Conservation (phyloP, 2,113 vertebrate species). For the Trachemys scripta region DNA sequence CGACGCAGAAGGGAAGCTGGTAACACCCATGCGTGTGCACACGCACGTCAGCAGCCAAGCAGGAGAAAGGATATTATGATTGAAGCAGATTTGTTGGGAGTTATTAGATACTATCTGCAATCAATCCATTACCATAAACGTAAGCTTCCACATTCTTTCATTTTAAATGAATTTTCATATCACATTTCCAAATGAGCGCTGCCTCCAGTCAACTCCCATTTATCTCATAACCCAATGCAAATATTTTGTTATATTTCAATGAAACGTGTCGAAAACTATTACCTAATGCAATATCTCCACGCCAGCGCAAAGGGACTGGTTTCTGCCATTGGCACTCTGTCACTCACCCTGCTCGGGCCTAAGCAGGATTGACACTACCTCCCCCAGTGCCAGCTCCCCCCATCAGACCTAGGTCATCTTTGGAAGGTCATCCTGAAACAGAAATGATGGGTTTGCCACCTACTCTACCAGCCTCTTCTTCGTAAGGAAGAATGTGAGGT, state of each 20-base stretch:
- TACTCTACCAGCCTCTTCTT: background rate
- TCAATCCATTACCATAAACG: slow-evolving; percentile 81
- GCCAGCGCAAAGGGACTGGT: background rate
- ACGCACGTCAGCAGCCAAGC: slow-evolving; percentile 21
- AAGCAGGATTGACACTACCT: no score
- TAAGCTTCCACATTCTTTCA: slow-evolving; percentile 80
- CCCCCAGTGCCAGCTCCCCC: rapidly evolving
- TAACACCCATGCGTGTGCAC: rapidly evolving
- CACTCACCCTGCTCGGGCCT: background rate
- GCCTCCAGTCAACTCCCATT: slow-evolving; percentile 83
- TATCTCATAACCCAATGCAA: slow-evolving; percentile 85
- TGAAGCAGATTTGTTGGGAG: slow-evolving; percentile 71
- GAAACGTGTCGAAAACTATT: slow-evolving; percentile 80
- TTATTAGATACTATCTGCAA: slow-evolving; percentile 77
- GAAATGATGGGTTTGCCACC: background rate
- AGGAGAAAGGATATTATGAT: background rate
- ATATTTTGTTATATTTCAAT: slow-evolving; percentile 85
- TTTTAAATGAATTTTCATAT: slow-evolving; percentile 84
- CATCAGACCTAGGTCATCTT: background rate
- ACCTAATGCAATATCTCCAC: slow-evolving; percentile 68
- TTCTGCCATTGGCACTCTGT: background rate
- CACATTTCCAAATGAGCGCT: slow-evolving; percentile 82
- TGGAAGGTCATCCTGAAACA: background rate
- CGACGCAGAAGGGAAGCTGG: slow-evolving; percentile 9
- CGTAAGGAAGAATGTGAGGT: background rate